phyloP scores from a whole-genome alignment of 2,797 vertebrate genomes.

The Anomalospiza imberbis region DNA sequence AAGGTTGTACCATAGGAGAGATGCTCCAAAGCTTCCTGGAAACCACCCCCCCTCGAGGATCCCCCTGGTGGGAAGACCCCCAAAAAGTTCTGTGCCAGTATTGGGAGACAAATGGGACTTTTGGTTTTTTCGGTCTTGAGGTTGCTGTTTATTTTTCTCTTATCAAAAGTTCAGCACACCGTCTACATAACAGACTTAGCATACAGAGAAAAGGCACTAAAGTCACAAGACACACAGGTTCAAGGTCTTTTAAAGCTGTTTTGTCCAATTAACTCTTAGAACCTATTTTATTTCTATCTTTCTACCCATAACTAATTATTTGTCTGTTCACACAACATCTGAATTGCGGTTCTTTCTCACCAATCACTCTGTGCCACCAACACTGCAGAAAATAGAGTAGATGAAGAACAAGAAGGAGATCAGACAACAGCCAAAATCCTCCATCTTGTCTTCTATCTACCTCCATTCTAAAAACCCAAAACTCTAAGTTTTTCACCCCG shows the following conservation, averaged over 20 bases:
- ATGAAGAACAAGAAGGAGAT: neutral
- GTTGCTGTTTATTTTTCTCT: neutral
- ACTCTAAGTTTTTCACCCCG: neutral
- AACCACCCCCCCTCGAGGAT: too few relatives aligned
- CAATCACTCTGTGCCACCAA: neutral
- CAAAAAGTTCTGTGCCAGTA: neutral
- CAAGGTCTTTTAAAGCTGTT: neutral
- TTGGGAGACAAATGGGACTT: neutral
- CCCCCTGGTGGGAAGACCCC: neutral
- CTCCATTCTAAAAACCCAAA: neutral
- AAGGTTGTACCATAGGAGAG: neutral
- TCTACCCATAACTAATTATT: neutral
- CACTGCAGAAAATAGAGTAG: neutral
- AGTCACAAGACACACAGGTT: neutral
- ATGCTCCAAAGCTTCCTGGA: neutral
- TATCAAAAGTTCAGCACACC: neutral
- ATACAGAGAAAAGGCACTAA: neutral
- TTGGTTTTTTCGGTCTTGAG: neutral
- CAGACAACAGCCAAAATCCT: neutral
- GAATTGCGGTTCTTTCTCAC: neutral
- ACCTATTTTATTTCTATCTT: neutral
- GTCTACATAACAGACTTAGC: neutral
- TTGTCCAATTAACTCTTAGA: neutral
- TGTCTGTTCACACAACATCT: neutral
- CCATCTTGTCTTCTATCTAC: neutral